Percentiles rank a stretch among this genome's conserved stretches.
Conservation (phyloP, 2,888 invertebrate species). For the Leptodirus hochenwartii region DNA sequence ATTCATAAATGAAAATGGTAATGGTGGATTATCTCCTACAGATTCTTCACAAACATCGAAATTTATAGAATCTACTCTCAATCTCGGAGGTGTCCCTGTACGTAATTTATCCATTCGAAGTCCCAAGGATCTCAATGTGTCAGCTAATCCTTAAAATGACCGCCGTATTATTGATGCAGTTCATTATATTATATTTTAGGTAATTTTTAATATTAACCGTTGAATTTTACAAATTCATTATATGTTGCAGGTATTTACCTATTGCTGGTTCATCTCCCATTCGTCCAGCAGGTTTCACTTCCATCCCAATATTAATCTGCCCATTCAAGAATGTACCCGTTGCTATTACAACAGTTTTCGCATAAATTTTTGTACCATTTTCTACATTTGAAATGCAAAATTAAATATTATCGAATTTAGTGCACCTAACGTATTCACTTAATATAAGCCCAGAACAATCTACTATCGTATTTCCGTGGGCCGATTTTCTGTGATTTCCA, state of each 20-base stretch:
- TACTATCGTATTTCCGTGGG: conserved; percentile 14
- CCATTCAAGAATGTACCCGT: conserved; percentile 81
- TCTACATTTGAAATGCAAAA: conserved; percentile 21
- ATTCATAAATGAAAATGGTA: conserved; percentile 68
- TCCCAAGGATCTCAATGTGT: conserved; percentile 48
- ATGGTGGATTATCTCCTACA: conserved; percentile 45
- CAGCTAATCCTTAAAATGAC: conserved; percentile 43
- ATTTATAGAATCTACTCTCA: conserved; percentile 49
- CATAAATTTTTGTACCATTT: conserved; percentile 37
- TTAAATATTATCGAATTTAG: conserved; percentile 3
- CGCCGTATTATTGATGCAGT: background rate
- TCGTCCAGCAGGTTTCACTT: conserved; percentile 57
- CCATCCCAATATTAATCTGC: conserved; percentile 64
- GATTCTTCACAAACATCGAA: conserved; percentile 35
- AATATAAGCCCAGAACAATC: conserved; percentile 34
- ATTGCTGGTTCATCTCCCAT: conserved; percentile 64
- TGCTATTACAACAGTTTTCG: conserved; percentile 57
- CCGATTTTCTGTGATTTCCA: conserved; percentile 20
- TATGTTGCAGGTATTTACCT: too few relatives aligned
- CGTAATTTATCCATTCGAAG: conserved; percentile 65
- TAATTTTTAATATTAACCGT: too few relatives aligned
- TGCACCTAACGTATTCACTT: conserved; percentile 20
- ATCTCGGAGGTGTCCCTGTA: conserved; percentile 74
- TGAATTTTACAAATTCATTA: background rate
- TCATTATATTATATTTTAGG: background rate